A percentile compares a stretch with the other conserved stretches of the same genome.
phyloP scores from a whole-genome alignment of 2,113 vertebrate genomes.

The Mormoops blainvillei region DNA sequence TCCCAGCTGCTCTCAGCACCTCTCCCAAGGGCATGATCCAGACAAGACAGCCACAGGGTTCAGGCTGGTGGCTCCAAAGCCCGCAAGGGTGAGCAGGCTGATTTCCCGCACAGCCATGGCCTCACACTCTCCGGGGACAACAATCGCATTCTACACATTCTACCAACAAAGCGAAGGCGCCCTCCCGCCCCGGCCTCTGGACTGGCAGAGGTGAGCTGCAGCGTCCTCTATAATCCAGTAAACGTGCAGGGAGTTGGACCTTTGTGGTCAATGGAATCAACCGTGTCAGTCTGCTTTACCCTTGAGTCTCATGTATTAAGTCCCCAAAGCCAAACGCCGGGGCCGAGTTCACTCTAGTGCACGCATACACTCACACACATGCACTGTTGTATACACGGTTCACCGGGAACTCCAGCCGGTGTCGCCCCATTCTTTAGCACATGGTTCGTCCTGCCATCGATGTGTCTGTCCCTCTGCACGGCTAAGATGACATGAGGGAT shows the following conservation, averaged over 20 bases:
- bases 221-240: too few relatives aligned
- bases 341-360: not conserved
- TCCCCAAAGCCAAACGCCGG: not conserved
- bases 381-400: not conserved
- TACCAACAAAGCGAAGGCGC: accelerated
- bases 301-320: too few relatives aligned
- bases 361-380: not conserved
- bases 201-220: accelerated
- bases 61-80: not conserved
- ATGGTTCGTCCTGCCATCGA: too few relatives aligned
- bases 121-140: not conserved
- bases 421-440: too few relatives aligned
- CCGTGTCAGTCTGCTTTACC: not conserved
- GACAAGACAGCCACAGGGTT: accelerated
- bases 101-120: accelerated
- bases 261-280: accelerated
- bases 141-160: not conserved
- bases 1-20: accelerated
- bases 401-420: not conserved
- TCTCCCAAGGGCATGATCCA: accelerated
- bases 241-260: too few relatives aligned
- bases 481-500: not conserved
- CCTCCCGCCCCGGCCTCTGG: not conserved
- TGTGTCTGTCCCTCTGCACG: accelerated
- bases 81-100: not conserved